Conservation (phyloP, 2,113 vertebrate species). For the Nothobranchius kuhntae region DNA sequence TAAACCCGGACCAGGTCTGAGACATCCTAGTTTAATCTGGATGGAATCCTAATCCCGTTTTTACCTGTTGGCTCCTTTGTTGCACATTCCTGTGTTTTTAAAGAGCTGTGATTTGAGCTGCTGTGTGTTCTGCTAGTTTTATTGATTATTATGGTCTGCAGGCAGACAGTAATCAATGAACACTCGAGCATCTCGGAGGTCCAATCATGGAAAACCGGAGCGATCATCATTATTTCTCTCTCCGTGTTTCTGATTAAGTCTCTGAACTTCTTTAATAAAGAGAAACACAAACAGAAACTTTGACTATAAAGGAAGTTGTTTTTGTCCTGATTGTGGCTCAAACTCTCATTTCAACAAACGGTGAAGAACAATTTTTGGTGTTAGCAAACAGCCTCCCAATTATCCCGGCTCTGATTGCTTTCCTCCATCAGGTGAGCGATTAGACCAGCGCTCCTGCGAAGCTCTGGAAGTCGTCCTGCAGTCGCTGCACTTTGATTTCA, state of each 20-base stretch:
- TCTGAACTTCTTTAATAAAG: constrained; percentile 52
- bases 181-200: constrained; percentile 23
- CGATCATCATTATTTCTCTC: constrained; percentile 45
- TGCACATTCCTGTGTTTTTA: background rate
- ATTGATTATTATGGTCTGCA: constrained; percentile 42
- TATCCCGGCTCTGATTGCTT: constrained; percentile 75
- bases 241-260: constrained; percentile 54
- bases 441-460: constrained; percentile 82
- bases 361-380: constrained; percentile 66
- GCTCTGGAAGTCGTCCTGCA: constrained; percentile 82
- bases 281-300: constrained; percentile 33
- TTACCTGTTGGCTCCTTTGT: background rate
- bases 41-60: too few relatives aligned
- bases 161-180: constrained; percentile 48
- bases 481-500: constrained; percentile 81
- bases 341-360: constrained; percentile 50
- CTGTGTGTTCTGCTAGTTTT: background rate
- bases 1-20: too few relatives aligned
- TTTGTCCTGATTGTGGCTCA: constrained; percentile 53
- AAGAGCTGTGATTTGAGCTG: constrained; percentile 21
- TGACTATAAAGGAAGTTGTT: constrained; percentile 55
- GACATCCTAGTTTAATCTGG: too few relatives aligned
- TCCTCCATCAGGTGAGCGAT: constrained; percentile 79
- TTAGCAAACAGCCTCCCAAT: constrained; percentile 75
- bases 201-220: constrained; percentile 53